These are phyloP conservation scores for Drosophila ananassae DNA, from an alignment of 1,140 invertebrate genomes.

Conservation along the genomic window DNA sequence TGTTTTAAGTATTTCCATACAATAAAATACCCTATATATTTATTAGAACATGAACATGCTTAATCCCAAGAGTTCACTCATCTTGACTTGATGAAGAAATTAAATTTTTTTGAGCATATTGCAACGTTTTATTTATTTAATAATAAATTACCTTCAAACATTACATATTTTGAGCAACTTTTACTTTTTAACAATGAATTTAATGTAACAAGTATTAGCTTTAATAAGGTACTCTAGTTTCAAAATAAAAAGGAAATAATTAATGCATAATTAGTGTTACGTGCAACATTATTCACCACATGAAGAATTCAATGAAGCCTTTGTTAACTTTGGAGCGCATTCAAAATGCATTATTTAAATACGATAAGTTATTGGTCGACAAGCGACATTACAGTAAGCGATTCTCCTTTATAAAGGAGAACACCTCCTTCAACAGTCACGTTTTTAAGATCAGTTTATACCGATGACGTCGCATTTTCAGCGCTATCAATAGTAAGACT, in stretches of 20 bases:
- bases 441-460: constrained; percentile 34
- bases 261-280: background rate
- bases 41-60: too few relatives aligned
- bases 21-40: too few relatives aligned
- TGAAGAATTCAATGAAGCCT: constrained; percentile 2
- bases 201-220: background rate
- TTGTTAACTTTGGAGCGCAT: constrained; percentile 38
- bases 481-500: constrained; percentile 77
- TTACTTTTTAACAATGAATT: background rate
- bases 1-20: too few relatives aligned
- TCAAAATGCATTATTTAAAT: constrained; percentile 23
- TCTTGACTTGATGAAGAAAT: too few relatives aligned
- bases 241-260: background rate
- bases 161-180: constrained; percentile 2
- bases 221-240: background rate
- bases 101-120: background rate
- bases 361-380: constrained; percentile 3
- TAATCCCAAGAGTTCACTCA: too few relatives aligned
- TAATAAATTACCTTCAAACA: background rate
- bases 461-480: constrained; percentile 78
- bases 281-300: too few relatives aligned
- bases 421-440: background rate
- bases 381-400: constrained; percentile 19
- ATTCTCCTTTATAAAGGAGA: background rate
- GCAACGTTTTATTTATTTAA: background rate